Evolutionary conservation across 2,113 vertebrate species (phyloP).

Genomic region (Probosciger aterrimus): DNA sequence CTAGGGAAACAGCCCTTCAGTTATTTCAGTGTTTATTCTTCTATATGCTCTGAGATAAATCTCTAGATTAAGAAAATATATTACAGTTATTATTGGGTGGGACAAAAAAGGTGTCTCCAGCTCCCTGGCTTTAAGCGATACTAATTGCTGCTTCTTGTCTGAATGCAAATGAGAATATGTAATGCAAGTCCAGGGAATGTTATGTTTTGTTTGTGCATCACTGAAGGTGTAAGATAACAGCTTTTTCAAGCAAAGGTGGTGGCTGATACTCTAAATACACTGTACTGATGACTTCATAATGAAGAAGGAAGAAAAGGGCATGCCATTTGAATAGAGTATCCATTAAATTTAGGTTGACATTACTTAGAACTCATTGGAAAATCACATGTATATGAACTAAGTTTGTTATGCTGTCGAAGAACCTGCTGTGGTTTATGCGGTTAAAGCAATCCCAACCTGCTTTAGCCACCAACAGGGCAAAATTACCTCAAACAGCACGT

Average conservation of each 20-base stretch:
- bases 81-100: neutral
- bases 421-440: neutral
- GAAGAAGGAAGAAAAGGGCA: neutral
- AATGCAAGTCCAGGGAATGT: neutral
- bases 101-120: neutral
- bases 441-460: neutral
- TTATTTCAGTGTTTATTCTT: slow-evolving; percentile 49
- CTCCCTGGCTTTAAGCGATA: neutral
- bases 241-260: neutral
- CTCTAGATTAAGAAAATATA: neutral
- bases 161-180: neutral
- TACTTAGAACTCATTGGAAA: slow-evolving; percentile 12
- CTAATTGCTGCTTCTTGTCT: neutral
- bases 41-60: neutral
- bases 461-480: neutral
- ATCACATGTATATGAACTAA: neutral
- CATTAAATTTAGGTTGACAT: neutral
- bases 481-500: slow-evolving; percentile 27
- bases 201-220: neutral
- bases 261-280: neutral
- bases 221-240: neutral
- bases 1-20: slow-evolving; percentile 52
- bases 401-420: neutral
- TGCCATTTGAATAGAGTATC: neutral
- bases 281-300: neutral